Conservation (phyloP, 2,113 vertebrate species). For the Catharus fuscescens region DNA sequence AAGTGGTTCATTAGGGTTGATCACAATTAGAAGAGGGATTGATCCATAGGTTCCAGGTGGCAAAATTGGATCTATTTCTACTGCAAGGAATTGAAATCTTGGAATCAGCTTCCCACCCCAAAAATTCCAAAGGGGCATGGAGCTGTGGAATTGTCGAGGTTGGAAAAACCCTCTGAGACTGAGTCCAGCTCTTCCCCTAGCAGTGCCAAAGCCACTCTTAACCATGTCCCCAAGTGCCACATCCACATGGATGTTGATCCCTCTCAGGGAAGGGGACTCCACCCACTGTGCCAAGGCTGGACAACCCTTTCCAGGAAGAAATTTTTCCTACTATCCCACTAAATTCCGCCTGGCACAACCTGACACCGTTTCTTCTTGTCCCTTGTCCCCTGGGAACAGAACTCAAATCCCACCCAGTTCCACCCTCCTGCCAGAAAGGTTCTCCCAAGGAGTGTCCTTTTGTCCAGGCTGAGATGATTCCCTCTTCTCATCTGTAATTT, state of each 20-base stretch:
- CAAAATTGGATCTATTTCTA: accelerated
- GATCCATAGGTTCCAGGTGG: neutral
- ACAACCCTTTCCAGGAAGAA: neutral
- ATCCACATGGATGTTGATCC: neutral
- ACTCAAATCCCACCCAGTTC: no score
- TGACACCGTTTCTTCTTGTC: neutral
- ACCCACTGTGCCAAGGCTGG: neutral
- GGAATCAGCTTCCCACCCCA: neutral
- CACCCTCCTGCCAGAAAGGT: neutral
- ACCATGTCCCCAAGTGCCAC: neutral
- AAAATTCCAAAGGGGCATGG: accelerated
- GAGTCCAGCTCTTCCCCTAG: neutral
- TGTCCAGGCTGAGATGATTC: neutral
- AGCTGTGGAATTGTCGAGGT: accelerated
- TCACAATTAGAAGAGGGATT: neutral
- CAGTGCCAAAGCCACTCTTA: neutral
- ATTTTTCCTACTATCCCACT: neutral
- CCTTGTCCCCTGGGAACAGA: neutral
- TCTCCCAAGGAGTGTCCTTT: neutral
- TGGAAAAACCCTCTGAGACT: neutral
- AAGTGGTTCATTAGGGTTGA: neutral
- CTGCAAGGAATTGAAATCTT: no score
- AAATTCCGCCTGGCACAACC: neutral
- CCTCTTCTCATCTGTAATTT: neutral
- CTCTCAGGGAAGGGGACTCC: neutral